Evolutionary conservation across 2,797 vertebrate species (phyloP), one percentile per base, ranked within the genome.

Genomic region (Xenopus petersii): DNA sequence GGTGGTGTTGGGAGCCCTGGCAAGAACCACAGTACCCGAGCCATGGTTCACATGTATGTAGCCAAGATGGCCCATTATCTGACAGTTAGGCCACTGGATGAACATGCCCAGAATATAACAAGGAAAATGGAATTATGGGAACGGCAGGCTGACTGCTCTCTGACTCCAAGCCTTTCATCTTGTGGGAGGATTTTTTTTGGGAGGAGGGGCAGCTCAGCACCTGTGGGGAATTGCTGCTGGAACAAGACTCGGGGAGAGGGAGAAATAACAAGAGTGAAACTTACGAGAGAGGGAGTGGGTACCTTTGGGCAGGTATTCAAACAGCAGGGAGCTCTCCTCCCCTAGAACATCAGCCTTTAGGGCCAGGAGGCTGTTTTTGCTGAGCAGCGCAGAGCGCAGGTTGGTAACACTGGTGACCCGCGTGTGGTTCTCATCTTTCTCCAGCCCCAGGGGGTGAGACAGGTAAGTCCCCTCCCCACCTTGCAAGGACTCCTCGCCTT

Each of bases 301-400:
- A 90, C 96, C 95, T 86, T 95, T 96, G 89, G 97, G 97, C 79
- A 99, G 89, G 91, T 96, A 98, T 89, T 98, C 96, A 55, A 95
- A 96, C 76, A 99, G 92, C 80, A 95, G 91, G 42, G 94, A 93
- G 89, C 94, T 95, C 73, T 98, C 96, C 17, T 98, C 96, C 68
- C 93, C 94, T 79, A 98, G 93, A 91, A 96, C 87, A 81, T 98
- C 95, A 0, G 95, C 94, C 81, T 97, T 95, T 85, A 98, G 91
- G 2, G 97, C 97, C 87, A 99, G 87, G 88, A 99, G 86, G 84
- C 96, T 98, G 93, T 98, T 98, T 91, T 99, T 98, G 76, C 96
- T 99, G 94, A 98, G 93, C 82, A 98, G 94, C 0, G 97, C 97
- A 0, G 95, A 96, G 0, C 97, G 94, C 87, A 99, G 91, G 88